A percentile compares a stretch with the other conserved stretches of the same genome.
phyloP scores from a whole-genome alignment of 2,888 invertebrate species.

The Orthosia cruda region DNA sequence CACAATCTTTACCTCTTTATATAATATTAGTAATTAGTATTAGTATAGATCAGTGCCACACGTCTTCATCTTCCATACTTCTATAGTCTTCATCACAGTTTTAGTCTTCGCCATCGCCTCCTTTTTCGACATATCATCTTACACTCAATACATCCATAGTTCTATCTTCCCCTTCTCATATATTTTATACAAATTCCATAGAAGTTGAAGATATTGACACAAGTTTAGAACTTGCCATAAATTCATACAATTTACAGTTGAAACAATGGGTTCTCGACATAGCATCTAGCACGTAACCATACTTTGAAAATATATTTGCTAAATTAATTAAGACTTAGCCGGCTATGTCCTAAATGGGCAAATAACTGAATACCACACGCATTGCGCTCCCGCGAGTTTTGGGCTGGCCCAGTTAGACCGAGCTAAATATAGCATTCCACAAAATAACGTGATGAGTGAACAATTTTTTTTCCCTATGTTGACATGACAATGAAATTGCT shows the following conservation, averaged over 20 bases:
- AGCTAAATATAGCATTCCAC: constrained; percentile 53
- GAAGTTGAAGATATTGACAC: background rate
- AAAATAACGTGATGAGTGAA: constrained; percentile 48
- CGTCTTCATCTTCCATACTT: background rate
- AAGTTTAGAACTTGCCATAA: background rate
- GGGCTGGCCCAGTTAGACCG: constrained; percentile 62
- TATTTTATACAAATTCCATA: background rate
- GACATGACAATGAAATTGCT: constrained; percentile 29
- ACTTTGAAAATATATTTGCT: constrained; percentile 23
- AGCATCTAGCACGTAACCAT: constrained; percentile 6
- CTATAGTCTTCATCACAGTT: background rate
- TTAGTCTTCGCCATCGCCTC: too few species aligned
- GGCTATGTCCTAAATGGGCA: constrained; percentile 36
- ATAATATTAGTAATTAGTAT: too few species aligned
- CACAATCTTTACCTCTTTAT: too few species aligned
- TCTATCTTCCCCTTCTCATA: background rate
- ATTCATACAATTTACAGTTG: background rate
- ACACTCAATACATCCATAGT: too few species aligned
- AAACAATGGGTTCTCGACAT: constrained; percentile 13
- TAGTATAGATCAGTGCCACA: too few species aligned
- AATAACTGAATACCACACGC: constrained; percentile 66
- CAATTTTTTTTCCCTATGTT: constrained; percentile 28
- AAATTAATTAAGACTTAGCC: constrained; percentile 47
- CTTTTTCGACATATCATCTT: too few species aligned
- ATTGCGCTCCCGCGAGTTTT: constrained; percentile 58